phyloP scores from a whole-genome alignment of 2,113 vertebrate genomes.

The Pygoscelis adeliae region DNA sequence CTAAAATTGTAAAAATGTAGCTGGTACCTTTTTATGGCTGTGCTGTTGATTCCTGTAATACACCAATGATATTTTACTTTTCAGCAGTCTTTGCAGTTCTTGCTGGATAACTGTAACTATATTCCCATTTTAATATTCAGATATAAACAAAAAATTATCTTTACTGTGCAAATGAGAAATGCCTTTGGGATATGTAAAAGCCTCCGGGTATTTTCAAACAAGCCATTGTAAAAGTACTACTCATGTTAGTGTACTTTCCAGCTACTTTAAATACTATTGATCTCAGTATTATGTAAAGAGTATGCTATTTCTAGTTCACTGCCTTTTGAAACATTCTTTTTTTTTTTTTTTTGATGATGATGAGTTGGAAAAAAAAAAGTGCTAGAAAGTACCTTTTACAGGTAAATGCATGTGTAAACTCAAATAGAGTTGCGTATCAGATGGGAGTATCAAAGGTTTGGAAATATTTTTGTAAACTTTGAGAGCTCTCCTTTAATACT shows the following conservation, averaged over 20 bases:
- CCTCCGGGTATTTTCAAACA: constrained; percentile 75
- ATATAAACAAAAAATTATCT: constrained; percentile 75
- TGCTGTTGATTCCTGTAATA: constrained; percentile 37
- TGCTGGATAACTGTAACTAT: constrained; percentile 50
- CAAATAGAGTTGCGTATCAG: background rate
- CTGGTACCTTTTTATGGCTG: constrained; percentile 3
- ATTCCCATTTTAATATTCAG: constrained; percentile 70
- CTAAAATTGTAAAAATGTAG: constrained; percentile 46
- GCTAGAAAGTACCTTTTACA: background rate
- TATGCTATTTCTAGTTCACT: constrained; percentile 64
- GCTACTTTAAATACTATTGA: constrained; percentile 78
- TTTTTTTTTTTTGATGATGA: background rate
- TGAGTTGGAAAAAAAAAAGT: background rate
- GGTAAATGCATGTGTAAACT: background rate
- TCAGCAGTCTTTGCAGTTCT: constrained; percentile 69
- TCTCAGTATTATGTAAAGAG: constrained; percentile 73
- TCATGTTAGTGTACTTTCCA: constrained; percentile 56
- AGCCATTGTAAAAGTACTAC: constrained; percentile 66
- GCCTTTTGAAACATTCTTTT: constrained; percentile 24
- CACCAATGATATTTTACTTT: constrained; percentile 37
- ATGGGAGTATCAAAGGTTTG: background rate
- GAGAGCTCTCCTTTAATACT: background rate
- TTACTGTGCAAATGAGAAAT: constrained; percentile 80
- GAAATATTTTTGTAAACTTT: background rate
- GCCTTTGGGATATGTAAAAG: constrained; percentile 72